Base-by-base conservation (phyloP, 2,113 vertebrate genomes). In the Delphinapterus leucas region DNA sequence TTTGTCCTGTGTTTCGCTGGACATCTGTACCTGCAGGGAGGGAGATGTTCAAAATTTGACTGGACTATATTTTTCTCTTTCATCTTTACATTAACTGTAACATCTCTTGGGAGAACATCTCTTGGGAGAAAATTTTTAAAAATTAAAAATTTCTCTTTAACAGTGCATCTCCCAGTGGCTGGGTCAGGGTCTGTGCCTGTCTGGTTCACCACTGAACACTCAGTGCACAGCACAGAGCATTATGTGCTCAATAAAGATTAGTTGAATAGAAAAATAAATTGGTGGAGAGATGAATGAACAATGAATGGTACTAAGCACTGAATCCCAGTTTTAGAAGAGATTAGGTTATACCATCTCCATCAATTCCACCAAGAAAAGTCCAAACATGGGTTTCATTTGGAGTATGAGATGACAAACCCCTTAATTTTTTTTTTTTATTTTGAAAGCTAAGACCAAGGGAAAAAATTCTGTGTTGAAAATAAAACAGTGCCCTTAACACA, bases 1-100 rank as follows among this genome's bases (percentile, higher is more conserved):
- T 85, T 99, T 99, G 97, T 99, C 99, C 0, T 99, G 99, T 38
- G 99, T 98, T 92, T 99, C 99, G 1, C 98, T 97, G 0, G 99
- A 99, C 41, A 99, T 98, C 98, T 99, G 99, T 31, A 99, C 99
- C 99, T 99, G 98, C 55, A 80, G 70, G 83, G 58, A 33, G 31
- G 93, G 80, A 97, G 77, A 38, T 0, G 15, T 11, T 36, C 65
- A 31, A 15, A 58, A 23, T 23, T 13, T 4, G 4, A 25, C 23
- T 0, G 17, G 53, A 15, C 53, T 23, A 1, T 15, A 38, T 68
- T 21, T 28, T 44, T 44, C 33, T 13, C 44, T 58, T 70, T 60
- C 53, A 73, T 61, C n/a, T 71, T 55, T 10, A 65, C 0, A 11
- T 21, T 44, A 41, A 92, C 21, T 21, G 53, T 9, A 58, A 23